These are phyloP conservation scores for Varanus salvator DNA, from an alignment of 2,113 vertebrate genomes.

Conservation along the genomic window DNA sequence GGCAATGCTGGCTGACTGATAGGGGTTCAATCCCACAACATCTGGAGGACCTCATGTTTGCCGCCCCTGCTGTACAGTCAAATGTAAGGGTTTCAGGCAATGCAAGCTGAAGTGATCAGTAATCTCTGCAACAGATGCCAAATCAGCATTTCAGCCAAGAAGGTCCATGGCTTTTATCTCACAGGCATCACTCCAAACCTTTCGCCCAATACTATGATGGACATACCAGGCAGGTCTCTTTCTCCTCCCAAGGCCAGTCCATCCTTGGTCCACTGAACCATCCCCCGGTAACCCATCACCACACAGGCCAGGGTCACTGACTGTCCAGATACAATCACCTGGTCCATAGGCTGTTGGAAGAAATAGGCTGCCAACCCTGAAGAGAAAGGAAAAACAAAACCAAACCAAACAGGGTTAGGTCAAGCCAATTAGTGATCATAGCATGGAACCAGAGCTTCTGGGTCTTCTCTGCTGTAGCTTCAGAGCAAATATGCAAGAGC, in stretches of 20 bases:
- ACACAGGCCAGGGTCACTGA: constrained; percentile 88
- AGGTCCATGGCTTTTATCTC: neutral
- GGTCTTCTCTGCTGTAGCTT: neutral
- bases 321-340: constrained; percentile 84
- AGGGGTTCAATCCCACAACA: neutral
- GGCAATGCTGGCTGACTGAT: neutral
- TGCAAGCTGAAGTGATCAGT: neutral
- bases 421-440: neutral
- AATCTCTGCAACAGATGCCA: neutral
- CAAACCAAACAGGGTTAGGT: neutral
- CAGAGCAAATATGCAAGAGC: neutral
- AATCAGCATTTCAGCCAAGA: neutral
- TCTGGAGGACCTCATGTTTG: neutral
- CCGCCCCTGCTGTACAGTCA: neutral
- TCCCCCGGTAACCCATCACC: constrained; percentile 87
- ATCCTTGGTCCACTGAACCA: constrained; percentile 95
- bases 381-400: neutral
- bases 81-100: neutral
- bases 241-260: constrained; percentile 90
- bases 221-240: constrained; percentile 87
- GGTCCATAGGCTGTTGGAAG: constrained; percentile 89
- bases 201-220: no score
- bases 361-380: constrained; percentile 85
- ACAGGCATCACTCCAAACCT: neutral
- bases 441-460: neutral